A percentile compares a stretch with the other conserved stretches of the same genome.
Evolutionary conservation across 2,797 vertebrate genomes (phyloP).

Genomic region (Perodicticus potto): DNA sequence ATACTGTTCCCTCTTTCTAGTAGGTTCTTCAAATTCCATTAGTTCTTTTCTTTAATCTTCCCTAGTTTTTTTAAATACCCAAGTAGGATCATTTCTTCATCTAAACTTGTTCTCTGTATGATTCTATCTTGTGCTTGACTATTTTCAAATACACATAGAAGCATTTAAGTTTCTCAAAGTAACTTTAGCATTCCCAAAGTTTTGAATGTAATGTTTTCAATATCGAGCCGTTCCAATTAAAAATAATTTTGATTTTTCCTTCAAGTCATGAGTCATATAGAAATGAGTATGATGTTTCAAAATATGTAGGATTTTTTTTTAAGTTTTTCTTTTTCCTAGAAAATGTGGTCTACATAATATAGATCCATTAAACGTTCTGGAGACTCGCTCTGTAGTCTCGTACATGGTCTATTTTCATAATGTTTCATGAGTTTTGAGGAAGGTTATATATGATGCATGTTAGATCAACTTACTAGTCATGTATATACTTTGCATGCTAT

Average conservation of each 20-base stretch:
- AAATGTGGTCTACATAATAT: not conserved
- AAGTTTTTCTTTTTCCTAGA: not conserved
- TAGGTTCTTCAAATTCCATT: not conserved
- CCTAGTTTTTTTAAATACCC: not conserved
- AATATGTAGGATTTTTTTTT: not conserved
- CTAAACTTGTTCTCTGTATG: not conserved
- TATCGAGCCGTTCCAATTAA: not conserved
- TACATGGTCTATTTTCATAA: not conserved
- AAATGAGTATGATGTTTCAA: slow-evolving; percentile 38
- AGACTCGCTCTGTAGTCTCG: not conserved
- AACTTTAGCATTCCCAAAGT: not conserved
- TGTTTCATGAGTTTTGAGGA: not conserved
- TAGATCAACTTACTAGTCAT: not conserved
- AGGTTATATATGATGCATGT: not conserved
- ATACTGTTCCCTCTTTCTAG: not conserved
- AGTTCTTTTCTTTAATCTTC: not conserved
- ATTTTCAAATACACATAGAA: not conserved
- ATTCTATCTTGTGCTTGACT: not conserved
- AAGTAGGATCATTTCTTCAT: not conserved
- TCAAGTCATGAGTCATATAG: not conserved
- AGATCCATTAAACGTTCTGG: not conserved
- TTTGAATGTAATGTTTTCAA: slow-evolving; percentile 18
- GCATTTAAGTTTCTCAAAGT: not conserved
- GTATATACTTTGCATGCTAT: not conserved
- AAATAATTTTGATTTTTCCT: not conserved